A percentile compares a stretch with the other conserved stretches of the same genome.
These are phyloP conservation scores for Coelopa pilipes DNA, from an alignment of 2,888 invertebrate species.

Conservation along the genomic window DNA sequence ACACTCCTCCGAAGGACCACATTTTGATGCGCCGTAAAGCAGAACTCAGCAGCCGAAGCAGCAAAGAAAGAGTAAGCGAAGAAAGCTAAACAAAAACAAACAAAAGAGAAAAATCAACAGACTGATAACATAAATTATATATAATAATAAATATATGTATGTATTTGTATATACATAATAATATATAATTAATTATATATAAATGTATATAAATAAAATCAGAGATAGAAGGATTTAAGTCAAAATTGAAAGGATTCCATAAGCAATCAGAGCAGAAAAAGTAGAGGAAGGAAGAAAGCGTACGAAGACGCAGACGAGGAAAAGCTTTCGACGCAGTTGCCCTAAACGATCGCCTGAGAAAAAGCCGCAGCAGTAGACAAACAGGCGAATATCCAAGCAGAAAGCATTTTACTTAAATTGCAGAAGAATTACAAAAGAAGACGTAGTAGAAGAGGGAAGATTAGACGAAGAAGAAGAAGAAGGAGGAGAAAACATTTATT, in stretches of 20 bases:
- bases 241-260: constrained; percentile 39
- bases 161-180: constrained; percentile 52
- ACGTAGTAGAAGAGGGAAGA: constrained; percentile 20
- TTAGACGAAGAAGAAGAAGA: constrained; percentile 7
- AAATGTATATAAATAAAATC: constrained; percentile 53
- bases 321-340: constrained; percentile 23
- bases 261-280: constrained; percentile 40
- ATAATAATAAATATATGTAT: constrained; percentile 55
- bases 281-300: constrained; percentile 32
- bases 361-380: constrained; percentile 33
- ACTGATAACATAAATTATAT: constrained; percentile 62
- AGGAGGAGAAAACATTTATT: constrained; percentile 25
- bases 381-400: constrained; percentile 31
- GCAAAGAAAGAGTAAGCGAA: constrained; percentile 53
- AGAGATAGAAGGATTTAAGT: constrained; percentile 42
- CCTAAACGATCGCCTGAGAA: constrained; percentile 12
- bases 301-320: constrained; percentile 30
- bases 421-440: constrained; percentile 39
- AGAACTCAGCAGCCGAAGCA: constrained; percentile 39
- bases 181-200: constrained; percentile 48
- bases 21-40: constrained; percentile 45
- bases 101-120: constrained; percentile 64
- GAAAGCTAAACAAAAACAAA: constrained; percentile 53
- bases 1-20: constrained; percentile 45
- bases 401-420: constrained; percentile 46